Base-by-base conservation (phyloP, 2,113 vertebrate genomes). In the Grallaria varia region DNA sequence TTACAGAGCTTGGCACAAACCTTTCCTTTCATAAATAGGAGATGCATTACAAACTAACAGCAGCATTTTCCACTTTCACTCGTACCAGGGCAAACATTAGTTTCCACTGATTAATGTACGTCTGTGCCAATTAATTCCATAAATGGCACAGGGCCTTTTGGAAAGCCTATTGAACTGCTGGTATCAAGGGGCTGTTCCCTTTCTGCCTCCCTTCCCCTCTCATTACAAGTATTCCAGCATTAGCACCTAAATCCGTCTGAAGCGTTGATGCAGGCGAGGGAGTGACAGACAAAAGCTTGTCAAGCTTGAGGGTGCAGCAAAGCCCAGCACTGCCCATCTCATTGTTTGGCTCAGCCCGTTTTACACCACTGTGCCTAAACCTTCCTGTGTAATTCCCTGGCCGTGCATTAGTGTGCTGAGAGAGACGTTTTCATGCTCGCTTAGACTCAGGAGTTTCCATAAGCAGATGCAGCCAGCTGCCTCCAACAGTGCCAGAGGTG, bases 401-500 rank as follows among this genome's bases (percentile, higher is more conserved):
- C 80, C 33, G 21, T 14, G 14, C 76, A 27, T 72, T 92, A 27
- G 64, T 33, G 75, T 72, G 80, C 87, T 25, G 84, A 94, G 72
- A 83, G 86, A 87, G 53, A 59, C 35, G 2, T 91, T 96, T 96
- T 93, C 86, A 66, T 80, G 93, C 93, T 95, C 4, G 4, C 82
- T 96, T 85, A 89, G 27, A 67, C n/a, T 3, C 8, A 87, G 83
- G 82, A 75, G 42, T 86, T 94, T 89, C 93, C 73, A 20, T 53
- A 40, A 87, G 93, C 89, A 90, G 89, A 87, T 69, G 77, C 91
- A 91, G 72, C 88, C 94, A 96, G 74, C 80, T 96, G 91, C 86
- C 75, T 96, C 71, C 82, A 87, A 28, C 84, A 66, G 60, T 83
- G 94, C 95, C 80, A 85, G 93, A 92, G 94, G 81, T 95, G 84